Percentiles rank a stretch among this genome's conserved stretches.
phyloP scores from a whole-genome alignment of 2,888 invertebrate species.

The Drosophila antonietae region DNA sequence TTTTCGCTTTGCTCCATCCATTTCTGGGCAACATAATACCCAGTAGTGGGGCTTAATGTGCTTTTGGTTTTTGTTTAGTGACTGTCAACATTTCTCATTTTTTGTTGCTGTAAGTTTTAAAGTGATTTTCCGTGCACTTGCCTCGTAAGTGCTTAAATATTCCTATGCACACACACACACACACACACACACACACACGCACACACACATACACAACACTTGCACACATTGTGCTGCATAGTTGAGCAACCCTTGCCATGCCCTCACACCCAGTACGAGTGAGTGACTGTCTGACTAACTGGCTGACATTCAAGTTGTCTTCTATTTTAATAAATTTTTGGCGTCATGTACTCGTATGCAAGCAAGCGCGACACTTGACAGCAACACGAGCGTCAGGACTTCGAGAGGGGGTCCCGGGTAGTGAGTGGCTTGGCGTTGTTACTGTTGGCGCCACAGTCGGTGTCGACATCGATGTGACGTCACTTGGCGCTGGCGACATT shows the following conservation, averaged over 20 bases:
- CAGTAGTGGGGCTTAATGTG: neutral
- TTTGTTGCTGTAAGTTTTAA: neutral
- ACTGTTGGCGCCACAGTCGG: conserved; percentile 9
- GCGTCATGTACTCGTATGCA: conserved; percentile 53
- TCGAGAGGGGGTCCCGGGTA: neutral
- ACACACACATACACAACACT: neutral
- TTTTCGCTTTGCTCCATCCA: neutral
- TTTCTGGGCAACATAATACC: neutral
- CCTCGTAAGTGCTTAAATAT: conserved; percentile 9
- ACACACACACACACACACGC: neutral
- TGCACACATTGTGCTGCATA: neutral
- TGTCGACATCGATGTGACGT: conserved; percentile 48
- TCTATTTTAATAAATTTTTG: conserved; percentile 73
- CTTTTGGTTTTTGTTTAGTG: conserved; percentile 3
- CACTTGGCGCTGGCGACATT: conserved; percentile 40
- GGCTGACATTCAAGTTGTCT: conserved; percentile 60
- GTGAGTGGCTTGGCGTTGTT: neutral
- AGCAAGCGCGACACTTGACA: conserved; percentile 73
- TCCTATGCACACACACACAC: neutral
- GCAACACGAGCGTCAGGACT: conserved; percentile 34
- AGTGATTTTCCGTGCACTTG: conserved; percentile 9
- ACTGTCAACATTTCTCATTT: conserved; percentile 6
- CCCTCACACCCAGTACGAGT: conserved; percentile 13
- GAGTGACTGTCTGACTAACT: conserved; percentile 38
- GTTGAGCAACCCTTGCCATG: neutral